Conservation (phyloP, 2,113 vertebrate genomes). For the Pavo muticus region DNA sequence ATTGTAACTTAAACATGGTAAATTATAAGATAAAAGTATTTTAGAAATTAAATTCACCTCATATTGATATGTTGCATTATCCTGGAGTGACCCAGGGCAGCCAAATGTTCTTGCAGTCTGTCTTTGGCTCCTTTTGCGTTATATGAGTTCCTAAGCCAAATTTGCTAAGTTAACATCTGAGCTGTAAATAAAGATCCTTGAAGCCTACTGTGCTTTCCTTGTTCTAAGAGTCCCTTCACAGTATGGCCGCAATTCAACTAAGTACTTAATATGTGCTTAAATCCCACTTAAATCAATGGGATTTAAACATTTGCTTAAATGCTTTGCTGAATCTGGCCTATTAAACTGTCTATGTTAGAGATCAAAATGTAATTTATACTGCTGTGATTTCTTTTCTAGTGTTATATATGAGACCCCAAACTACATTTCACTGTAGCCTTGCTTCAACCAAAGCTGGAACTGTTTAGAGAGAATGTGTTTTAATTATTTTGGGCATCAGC, state of each 20-base stretch:
- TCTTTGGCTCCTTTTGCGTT: constrained; percentile 52
- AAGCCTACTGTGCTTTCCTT: constrained; percentile 55
- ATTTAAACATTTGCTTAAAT: constrained; percentile 58
- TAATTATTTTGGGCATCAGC: not conserved
- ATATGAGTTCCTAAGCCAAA: constrained; percentile 45
- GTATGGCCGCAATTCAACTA: constrained; percentile 45
- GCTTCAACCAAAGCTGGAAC: not conserved
- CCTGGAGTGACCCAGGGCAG: constrained; percentile 54
- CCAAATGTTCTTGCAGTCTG: constrained; percentile 59
- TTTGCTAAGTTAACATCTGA: constrained; percentile 59
- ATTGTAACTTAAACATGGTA: constrained; percentile 4
- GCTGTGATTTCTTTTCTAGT: not conserved
- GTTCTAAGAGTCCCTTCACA: constrained; percentile 39
- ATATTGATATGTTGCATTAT: constrained; percentile 22
- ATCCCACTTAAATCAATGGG: constrained; percentile 61
- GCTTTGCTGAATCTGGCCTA: constrained; percentile 39
- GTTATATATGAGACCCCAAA: not conserved
- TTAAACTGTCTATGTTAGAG: constrained; percentile 22
- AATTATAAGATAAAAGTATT: not conserved
- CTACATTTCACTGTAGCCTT: not conserved
- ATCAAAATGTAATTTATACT: constrained; percentile 54
- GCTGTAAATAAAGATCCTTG: constrained; percentile 60
- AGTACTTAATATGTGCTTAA: constrained; percentile 58
- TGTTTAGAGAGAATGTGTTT: not conserved
- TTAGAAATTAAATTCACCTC: not conserved